These are phyloP conservation scores for Carcharodon carcharias DNA, from an alignment of 2,797 vertebrate genomes.

Conservation along the genomic window DNA sequence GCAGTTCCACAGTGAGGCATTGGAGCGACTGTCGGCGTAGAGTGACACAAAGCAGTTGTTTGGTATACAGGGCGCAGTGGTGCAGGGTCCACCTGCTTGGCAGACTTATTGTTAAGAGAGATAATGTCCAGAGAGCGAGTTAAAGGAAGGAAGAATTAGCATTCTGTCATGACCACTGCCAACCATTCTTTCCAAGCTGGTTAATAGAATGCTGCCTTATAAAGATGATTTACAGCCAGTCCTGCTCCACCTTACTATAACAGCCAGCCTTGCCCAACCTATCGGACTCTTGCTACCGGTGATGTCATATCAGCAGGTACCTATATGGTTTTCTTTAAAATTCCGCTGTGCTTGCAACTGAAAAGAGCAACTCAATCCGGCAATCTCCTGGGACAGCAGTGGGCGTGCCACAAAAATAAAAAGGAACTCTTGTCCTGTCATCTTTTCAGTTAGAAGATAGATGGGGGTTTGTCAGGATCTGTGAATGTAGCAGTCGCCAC, in stretches of 20 bases:
- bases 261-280: neutral
- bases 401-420: conserved; percentile 40
- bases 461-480: conserved; percentile 77
- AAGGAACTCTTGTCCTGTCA: conserved; percentile 69
- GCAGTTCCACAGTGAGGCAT: neutral
- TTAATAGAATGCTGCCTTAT: neutral
- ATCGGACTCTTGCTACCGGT: neutral
- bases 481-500: conserved; percentile 91
- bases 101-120: conserved; percentile 48
- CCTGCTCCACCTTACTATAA: neutral
- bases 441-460: conserved; percentile 84
- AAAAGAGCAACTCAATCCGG: neutral
- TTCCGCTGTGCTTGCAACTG: neutral
- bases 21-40: neutral
- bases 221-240: neutral
- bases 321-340: neutral
- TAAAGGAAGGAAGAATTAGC: neutral
- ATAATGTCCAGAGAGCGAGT: conserved; percentile 44
- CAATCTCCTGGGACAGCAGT: conserved; percentile 41
- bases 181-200: neutral
- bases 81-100: conserved; percentile 51
- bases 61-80: conserved; percentile 44
- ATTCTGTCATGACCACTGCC: neutral
- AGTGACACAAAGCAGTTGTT: conserved; percentile 55
- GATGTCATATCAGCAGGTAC: neutral